A percentile compares a stretch with the other conserved stretches of the same genome.
Evolutionary conservation across 1,140 invertebrate genomes (phyloP).

Genomic region (Limonius californicus): DNA sequence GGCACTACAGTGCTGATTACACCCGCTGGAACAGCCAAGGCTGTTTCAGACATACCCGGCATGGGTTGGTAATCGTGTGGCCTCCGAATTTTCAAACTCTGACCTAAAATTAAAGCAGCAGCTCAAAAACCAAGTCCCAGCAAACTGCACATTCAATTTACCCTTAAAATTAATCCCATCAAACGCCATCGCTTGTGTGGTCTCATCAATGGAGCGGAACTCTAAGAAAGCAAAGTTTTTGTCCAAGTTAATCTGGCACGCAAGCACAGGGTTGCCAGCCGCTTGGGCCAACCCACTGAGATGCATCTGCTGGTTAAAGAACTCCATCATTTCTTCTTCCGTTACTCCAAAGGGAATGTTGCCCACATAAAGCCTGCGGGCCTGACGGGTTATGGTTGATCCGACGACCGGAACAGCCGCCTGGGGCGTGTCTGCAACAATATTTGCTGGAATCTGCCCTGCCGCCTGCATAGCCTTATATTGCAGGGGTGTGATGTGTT

Average conservation of each 20-base stretch:
- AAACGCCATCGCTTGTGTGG: slow-evolving; percentile 99
- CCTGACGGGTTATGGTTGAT: slow-evolving; percentile 96
- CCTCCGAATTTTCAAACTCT: slow-evolving; percentile 96
- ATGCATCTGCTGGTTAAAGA: slow-evolving; percentile 99
- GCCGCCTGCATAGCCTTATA: slow-evolving; percentile 85
- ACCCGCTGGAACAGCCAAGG: slow-evolving; percentile 75
- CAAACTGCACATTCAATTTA: slow-evolving; percentile 17
- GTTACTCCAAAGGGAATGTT: slow-evolving; percentile 99
- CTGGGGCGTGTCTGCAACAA: slow-evolving; percentile 84
- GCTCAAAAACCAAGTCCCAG: too few species aligned
- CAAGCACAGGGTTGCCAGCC: slow-evolving; percentile 97
- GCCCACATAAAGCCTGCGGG: slow-evolving; percentile 90
- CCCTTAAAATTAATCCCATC: slow-evolving; percentile 99
- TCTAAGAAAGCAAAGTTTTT: slow-evolving; percentile 99
- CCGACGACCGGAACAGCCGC: slow-evolving; percentile 96
- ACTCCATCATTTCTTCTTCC: slow-evolving; percentile 99
- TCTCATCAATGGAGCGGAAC: slow-evolving; percentile 98
- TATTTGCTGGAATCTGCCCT: slow-evolving; percentile 91
- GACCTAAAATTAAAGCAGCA: slow-evolving; percentile 57
- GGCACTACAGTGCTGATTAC: slow-evolving; percentile 84
- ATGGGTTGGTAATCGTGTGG: slow-evolving; percentile 99
- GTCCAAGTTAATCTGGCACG: slow-evolving; percentile 98
- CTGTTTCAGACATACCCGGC: slow-evolving; percentile 90
- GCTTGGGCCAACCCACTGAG: slow-evolving; percentile 95
- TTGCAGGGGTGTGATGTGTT: slow-evolving; percentile 94